Base-by-base conservation (phyloP, 2,797 vertebrate species). In the Phalanger gymnotis region DNA sequence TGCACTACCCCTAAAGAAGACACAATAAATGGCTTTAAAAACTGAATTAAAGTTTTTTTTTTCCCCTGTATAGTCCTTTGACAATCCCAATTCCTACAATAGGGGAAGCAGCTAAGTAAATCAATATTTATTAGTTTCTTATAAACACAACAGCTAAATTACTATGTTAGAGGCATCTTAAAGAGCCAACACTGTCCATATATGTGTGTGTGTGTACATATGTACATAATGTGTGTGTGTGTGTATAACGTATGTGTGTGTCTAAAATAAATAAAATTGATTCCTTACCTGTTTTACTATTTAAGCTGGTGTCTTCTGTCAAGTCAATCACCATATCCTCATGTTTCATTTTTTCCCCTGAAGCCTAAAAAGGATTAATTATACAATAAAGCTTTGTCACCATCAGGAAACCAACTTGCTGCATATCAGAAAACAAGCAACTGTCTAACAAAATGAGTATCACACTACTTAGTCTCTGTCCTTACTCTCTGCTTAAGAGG, bases 261-360 rank as follows among this genome's bases (percentile, higher is more conserved):
- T 14, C 9, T 87, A 87, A 27, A 47, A 47, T 66, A 61, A 61
- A 66, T 22, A 81, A 87, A 51, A 94, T 91, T 94, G 91, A 94
- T 31, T 73, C 7, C 90, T 98, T 97, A 98, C 97, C 96, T 97
- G 90, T 96, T 61, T 52, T 96, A 90, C 5, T 61, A 28, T n/a
- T 92, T 54, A 90, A 53, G 2, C 25, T 92, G 92, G 11, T 90
- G 92, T 98, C 98, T 95, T 92, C 55, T 1, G 98, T 97, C 96
- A 98, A 91, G 57, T 97, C 89, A 28, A 98, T 97, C 87, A 97
- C 91, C 95, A 81, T 96, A 91, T 96, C 87, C 58, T 96, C 92
- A 55, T 54, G 9, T 95, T 97, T 96, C 47, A 92, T 96, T 54
- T 95, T 94, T 58, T 91, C 92, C 73, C 94, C 51, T 93, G 58